Percentiles rank a stretch among this genome's conserved stretches.
Evolutionary conservation across 2,888 invertebrate species (phyloP).

Genomic region (Parasteatoda lunata): DNA sequence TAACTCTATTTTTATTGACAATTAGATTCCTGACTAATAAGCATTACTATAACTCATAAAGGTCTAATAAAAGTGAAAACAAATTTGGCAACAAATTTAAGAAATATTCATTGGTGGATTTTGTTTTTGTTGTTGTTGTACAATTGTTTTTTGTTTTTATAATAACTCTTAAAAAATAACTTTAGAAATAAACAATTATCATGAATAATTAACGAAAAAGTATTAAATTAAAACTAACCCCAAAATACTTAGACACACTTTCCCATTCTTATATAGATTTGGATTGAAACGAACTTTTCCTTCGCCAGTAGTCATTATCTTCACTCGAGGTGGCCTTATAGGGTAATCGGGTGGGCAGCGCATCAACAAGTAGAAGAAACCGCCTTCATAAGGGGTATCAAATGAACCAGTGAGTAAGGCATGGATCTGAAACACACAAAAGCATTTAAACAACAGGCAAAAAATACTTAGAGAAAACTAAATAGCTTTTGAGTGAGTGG

Average conservation of each 20-base stretch:
- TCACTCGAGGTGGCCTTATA: slow-evolving; percentile 78
- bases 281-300: slow-evolving; percentile 80
- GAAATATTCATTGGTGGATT: too few relatives aligned
- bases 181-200: too few relatives aligned
- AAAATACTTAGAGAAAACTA: background rate
- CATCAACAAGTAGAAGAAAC: slow-evolving; percentile 77
- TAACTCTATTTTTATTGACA: too few relatives aligned
- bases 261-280: slow-evolving; percentile 80
- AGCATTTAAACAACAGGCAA: background rate
- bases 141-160: too few relatives aligned
- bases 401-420: slow-evolving; percentile 78
- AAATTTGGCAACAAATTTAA: too few relatives aligned
- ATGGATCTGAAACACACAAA: slow-evolving; percentile 73
- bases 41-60: too few relatives aligned
- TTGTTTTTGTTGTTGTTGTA: too few relatives aligned
- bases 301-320: slow-evolving; percentile 79
- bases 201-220: too few relatives aligned
- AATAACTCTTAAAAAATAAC: too few relatives aligned
- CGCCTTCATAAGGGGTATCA: slow-evolving; percentile 80
- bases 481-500: background rate
- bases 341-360: slow-evolving; percentile 79
- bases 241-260: slow-evolving; percentile 78
- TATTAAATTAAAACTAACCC: slow-evolving; percentile 74
- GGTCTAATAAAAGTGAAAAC: too few relatives aligned
- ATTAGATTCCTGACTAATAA: too few relatives aligned